Base-by-base conservation (phyloP, 35 echinoderm and acorn worm genomes). In the Acanthaster planci region DNA sequence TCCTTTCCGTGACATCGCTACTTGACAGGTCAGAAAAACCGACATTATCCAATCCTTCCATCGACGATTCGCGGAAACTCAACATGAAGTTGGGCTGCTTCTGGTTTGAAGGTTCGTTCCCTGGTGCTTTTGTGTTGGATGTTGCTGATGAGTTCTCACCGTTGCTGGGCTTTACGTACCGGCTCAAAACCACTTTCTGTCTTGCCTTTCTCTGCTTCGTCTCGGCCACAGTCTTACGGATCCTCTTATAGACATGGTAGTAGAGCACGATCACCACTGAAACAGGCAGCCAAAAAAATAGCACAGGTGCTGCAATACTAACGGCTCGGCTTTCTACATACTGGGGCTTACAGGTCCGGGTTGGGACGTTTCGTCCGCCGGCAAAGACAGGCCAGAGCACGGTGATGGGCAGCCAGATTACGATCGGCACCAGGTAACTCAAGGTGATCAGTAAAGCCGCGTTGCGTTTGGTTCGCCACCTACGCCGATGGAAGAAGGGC, bases 251-350 rank as follows among this genome's bases (percentile, higher is more conserved):
- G 52, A 86, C 51, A 30, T 86, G 52, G 14, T 37, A 19, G 50
- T 86, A 86, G 16, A 86, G 68, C 2, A 78, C 27, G 14, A 76
- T 77, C 34, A 76, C 76, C 14, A 78, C 19, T 8, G 27, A 50
- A 37, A 86, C 75, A 5, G 84, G 84, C 29, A 86, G 76, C 84
- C 84, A 86, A 40, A 86, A 86, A 15, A 86, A 86, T 26, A 86
- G 22, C 21, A 86, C 47, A n/a, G 84, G 84, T 34, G 84, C 76
- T 2, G 78, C 16, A 9, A 86, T 86, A 17, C 84, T 86, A 18
- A 86, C 47, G 7, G 44, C 42, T 5, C 29, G 37, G 77, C 84
- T 86, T 17, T 78, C 40, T 26, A 86, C 16, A n/a, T 86, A 86
- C 18, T 86, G 67, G 14, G 84, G 84, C 31, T 59, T 37, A 32